Conservation (phyloP, 30 jellyfish, hydroid and myxozoan species). For the Chrysaora quinquecirrha region DNA sequence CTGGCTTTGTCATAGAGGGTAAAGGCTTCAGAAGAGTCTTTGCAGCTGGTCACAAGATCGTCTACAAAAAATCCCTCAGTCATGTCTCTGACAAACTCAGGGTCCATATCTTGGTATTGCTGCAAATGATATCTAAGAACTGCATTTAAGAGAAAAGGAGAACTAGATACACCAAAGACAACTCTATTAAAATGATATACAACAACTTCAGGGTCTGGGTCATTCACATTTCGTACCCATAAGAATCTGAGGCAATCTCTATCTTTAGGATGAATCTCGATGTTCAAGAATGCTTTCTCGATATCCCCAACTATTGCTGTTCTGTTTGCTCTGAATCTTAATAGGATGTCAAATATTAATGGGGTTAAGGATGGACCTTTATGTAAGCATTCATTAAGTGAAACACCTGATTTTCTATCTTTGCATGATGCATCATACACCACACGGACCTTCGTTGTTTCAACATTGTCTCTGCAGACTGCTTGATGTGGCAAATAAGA, state of each 20-base stretch:
- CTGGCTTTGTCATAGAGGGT: neutral
- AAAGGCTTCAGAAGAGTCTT: neutral
- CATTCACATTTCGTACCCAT: constrained; percentile 35
- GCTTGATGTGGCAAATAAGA: constrained; percentile 40
- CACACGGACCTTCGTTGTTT: constrained; percentile 16
- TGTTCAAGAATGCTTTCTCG: constrained; percentile 51
- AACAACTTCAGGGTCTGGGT: constrained; percentile 17
- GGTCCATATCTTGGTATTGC: neutral
- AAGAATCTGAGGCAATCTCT: constrained; percentile 49
- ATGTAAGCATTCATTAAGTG: constrained; percentile 38
- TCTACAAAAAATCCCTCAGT: constrained; percentile 30
- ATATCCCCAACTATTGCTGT: constrained; percentile 40
- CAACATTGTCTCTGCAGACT: neutral
- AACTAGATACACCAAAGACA: constrained; percentile 25
- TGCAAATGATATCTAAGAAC: constrained; percentile 8
- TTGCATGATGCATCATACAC: constrained; percentile 13
- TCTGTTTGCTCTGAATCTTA: constrained; percentile 26
- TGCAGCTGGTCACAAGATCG: neutral
- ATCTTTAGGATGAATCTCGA: constrained; percentile 33
- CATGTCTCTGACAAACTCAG: constrained; percentile 16
- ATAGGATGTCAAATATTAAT: constrained; percentile 26
- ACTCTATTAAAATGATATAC: constrained; percentile 34
- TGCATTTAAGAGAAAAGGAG: constrained; percentile 46
- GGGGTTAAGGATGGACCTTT: constrained; percentile 43
- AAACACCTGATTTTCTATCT: constrained; percentile 8